Percentiles rank a stretch among this genome's conserved stretches.
phyloP scores from a whole-genome alignment of 2,113 vertebrate genomes.

The Camelus bactrianus region DNA sequence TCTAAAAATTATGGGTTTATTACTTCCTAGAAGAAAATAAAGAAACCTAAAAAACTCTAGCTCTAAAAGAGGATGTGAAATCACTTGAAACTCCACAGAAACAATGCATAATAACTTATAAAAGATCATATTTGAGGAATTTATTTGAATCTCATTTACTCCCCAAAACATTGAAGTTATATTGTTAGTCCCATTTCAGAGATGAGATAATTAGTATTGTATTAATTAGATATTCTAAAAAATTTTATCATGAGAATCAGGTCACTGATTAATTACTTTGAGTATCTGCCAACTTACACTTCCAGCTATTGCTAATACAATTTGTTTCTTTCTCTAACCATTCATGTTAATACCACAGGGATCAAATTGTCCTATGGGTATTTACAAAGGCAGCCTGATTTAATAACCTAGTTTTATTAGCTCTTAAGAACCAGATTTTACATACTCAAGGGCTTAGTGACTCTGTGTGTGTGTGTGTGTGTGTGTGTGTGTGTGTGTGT shows the following conservation, averaged over 20 bases:
- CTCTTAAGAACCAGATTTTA: constrained; percentile 68
- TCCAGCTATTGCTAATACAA: constrained; percentile 74
- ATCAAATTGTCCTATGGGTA: constrained; percentile 63
- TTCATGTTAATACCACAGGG: constrained; percentile 56
- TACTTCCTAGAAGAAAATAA: neutral
- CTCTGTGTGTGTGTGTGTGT: neutral
- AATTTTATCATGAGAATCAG: constrained; percentile 60
- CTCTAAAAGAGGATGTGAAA: constrained; percentile 57
- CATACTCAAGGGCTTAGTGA: constrained; percentile 44
- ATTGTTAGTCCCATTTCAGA: constrained; percentile 54
- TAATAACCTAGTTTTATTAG: constrained; percentile 78
- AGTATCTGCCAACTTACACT: constrained; percentile 75
- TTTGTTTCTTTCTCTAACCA: constrained; percentile 69
- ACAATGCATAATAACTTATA: neutral
- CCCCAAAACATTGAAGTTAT: neutral
- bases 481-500: neutral
- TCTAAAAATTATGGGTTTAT: neutral
- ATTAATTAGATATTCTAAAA: constrained; percentile 61
- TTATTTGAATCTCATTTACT: constrained; percentile 34
- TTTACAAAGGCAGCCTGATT: constrained; percentile 65
- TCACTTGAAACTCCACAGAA: constrained; percentile 4
- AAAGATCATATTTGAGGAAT: neutral
- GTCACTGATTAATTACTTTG: constrained; percentile 71
- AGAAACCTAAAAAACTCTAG: neutral
- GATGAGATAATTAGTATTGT: constrained; percentile 53